Evolutionary conservation across 2,113 vertebrate species (phyloP).

Genomic region (Melierax canorus): DNA sequence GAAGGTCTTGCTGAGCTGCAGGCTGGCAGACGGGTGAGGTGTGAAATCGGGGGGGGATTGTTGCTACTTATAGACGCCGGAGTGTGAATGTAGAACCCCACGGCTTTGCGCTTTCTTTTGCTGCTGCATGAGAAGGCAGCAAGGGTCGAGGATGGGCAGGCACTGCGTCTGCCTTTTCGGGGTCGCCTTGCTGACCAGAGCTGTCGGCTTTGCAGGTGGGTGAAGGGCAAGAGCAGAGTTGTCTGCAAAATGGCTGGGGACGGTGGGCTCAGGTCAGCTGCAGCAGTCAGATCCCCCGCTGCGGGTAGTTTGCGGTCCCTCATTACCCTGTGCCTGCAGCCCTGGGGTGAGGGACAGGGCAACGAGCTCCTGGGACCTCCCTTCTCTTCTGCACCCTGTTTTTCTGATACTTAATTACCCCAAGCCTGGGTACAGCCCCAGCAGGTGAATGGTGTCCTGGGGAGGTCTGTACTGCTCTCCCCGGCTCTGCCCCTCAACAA

Average conservation of each 20-base stretch:
- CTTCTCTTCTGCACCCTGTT: background rate
- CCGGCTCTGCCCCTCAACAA: no score
- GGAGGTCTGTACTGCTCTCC: no score
- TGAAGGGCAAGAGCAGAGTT: background rate
- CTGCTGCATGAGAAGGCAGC: background rate
- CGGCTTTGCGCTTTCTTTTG: fast-evolving
- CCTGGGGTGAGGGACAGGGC: no score
- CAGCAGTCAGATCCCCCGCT: background rate
- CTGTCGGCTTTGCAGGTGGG: background rate
- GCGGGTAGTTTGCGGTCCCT: background rate
- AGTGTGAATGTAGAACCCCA: background rate
- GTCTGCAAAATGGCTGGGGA: no score
- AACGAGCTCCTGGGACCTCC: background rate
- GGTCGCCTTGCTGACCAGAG: background rate
- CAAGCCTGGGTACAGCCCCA: no score
- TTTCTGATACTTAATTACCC: no score
- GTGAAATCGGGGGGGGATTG: background rate
- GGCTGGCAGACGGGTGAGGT: no score
- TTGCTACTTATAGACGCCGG: fast-evolving
- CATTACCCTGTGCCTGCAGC: no score
- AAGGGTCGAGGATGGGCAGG: background rate
- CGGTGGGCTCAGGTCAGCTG: background rate
- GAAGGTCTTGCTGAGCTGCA: background rate
- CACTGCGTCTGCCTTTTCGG: fast-evolving
- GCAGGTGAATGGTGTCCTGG: no score